phyloP scores from a whole-genome alignment of 2,888 invertebrate species.

The Empis stercorea region DNA sequence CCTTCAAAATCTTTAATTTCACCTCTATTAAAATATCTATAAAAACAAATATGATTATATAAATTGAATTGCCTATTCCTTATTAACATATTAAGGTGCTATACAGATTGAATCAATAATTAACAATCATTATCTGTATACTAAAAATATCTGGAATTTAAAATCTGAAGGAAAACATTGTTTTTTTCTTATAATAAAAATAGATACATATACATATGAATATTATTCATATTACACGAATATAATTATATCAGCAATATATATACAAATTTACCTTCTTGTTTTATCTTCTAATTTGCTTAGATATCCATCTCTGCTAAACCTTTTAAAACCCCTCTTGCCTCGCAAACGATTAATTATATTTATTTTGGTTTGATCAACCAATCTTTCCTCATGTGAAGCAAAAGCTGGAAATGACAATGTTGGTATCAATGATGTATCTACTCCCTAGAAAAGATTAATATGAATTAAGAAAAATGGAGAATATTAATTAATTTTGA shows the following conservation, averaged over 20 bases:
- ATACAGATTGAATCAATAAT: no score
- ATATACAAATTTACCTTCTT: slow-evolving; percentile 39
- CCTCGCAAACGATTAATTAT: slow-evolving; percentile 71
- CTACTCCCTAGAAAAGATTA: slow-evolving; percentile 61
- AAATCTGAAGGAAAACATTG: no score
- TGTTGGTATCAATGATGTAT: slow-evolving; percentile 81
- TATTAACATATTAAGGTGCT: no score
- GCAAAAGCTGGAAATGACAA: slow-evolving; percentile 97
- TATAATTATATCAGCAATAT: no score
- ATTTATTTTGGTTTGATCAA: slow-evolving; percentile 74
- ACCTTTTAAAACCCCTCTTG: slow-evolving; percentile 85
- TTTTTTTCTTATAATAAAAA: no score
- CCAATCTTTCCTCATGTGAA: slow-evolving; percentile 87
- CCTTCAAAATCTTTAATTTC: slow-evolving; percentile 93
- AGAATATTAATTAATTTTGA: neutral
- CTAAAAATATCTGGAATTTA: no score
- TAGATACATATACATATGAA: no score
- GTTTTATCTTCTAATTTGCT: slow-evolving; percentile 73
- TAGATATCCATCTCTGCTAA: slow-evolving; percentile 87
- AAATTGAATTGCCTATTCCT: neutral
- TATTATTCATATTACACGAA: no score
- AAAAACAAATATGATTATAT: slow-evolving; percentile 2
- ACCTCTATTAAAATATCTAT: slow-evolving; percentile 71
- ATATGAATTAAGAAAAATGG: neutral
- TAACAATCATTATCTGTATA: neutral